These are phyloP conservation scores for Drosophila vallismaia DNA, from an alignment of 2,888 invertebrate species.

Conservation along the genomic window DNA sequence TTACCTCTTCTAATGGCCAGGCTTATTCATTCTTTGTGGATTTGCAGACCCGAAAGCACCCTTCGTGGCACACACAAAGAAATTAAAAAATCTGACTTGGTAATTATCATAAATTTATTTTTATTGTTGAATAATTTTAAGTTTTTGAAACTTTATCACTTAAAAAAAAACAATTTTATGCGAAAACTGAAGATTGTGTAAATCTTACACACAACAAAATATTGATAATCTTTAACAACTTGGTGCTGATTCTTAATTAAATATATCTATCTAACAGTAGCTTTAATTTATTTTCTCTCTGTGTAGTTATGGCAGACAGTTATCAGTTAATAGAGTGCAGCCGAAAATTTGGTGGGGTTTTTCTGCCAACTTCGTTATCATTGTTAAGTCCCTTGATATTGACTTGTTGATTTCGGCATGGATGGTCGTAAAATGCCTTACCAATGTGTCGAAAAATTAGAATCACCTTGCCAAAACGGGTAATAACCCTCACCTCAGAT, in stretches of 20 bases:
- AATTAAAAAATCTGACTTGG: not conserved
- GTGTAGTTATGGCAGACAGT: slow-evolving; percentile 3
- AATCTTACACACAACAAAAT: not conserved
- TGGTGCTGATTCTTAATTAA: too few species aligned
- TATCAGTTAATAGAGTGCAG: slow-evolving; percentile 36
- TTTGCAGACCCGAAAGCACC: not conserved
- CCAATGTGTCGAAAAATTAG: slow-evolving; percentile 11
- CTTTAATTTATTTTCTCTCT: slow-evolving; percentile 1
- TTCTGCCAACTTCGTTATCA: slow-evolving; percentile 51
- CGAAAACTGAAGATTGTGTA: not conserved
- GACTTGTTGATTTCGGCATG: slow-evolving; percentile 31
- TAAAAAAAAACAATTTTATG: not conserved
- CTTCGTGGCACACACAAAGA: not conserved
- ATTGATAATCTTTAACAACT: not conserved
- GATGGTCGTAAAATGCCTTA: slow-evolving; percentile 48
- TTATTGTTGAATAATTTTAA: not conserved
- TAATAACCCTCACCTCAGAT: slow-evolving; percentile 28
- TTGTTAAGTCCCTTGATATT: slow-evolving; percentile 47
- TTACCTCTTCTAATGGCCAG: not conserved
- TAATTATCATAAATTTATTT: not conserved
- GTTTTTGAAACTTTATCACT: not conserved
- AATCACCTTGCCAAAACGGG: slow-evolving; percentile 14
- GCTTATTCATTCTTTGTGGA: slow-evolving; percentile 5
- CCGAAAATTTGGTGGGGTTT: slow-evolving; percentile 29
- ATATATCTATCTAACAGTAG: not conserved